Percentiles rank a stretch among this genome's conserved stretches.
Evolutionary conservation across 2,888 invertebrate genomes (phyloP).

Genomic region (Ommatoiulus sabulosus): DNA sequence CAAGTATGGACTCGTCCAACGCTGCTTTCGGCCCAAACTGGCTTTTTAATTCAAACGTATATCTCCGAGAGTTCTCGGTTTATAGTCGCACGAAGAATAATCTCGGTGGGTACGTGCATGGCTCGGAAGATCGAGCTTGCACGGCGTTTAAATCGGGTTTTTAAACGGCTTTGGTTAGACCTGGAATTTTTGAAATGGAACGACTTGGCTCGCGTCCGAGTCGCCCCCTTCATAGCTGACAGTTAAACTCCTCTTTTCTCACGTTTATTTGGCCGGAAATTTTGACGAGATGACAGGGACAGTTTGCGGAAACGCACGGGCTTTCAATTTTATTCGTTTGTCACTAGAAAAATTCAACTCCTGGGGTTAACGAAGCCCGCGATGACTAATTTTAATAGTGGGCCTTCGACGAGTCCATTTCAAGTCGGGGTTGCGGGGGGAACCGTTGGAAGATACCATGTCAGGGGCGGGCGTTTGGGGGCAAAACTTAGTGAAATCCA

Average conservation of each 20-base stretch:
- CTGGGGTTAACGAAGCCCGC: neutral
- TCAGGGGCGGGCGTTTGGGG: constrained; percentile 7
- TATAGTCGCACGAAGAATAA: neutral
- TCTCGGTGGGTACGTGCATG: neutral
- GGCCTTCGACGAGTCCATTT: neutral
- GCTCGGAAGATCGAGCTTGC: neutral
- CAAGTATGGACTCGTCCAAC: neutral
- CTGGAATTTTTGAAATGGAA: neutral
- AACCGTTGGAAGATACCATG: neutral
- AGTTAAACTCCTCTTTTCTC: neutral
- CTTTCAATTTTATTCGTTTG: neutral
- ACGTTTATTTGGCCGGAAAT: neutral
- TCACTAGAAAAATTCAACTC: neutral
- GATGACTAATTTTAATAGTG: constrained; percentile 29
- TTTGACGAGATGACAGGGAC: neutral
- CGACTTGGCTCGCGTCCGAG: neutral
- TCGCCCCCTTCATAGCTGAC: neutral
- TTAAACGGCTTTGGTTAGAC: neutral
- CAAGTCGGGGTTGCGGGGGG: neutral
- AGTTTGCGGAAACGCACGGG: neutral
- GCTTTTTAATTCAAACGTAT: neutral
- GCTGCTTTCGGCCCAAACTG: neutral
- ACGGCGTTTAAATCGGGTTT: neutral
- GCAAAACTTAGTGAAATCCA: constrained; percentile 41
- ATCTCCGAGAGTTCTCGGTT: neutral